Conservation (phyloP, 2,113 vertebrate species). For the Micronycteris hirsuta region DNA sequence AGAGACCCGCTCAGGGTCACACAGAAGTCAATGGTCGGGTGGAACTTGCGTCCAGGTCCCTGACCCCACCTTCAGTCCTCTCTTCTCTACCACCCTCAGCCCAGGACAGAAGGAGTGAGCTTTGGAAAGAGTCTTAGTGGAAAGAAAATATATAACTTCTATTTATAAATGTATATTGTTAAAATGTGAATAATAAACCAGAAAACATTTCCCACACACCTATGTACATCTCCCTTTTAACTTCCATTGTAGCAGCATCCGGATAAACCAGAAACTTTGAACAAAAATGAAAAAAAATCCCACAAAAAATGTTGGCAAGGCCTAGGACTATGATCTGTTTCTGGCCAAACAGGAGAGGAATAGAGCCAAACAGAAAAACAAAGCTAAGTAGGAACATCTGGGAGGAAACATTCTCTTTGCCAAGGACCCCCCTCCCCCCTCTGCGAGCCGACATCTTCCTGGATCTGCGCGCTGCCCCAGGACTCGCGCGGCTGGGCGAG, state of each 20-base stretch:
- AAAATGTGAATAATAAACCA: neutral
- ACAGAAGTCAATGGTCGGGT: neutral
- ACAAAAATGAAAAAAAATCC: neutral
- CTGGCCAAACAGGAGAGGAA: slow-evolving; percentile 21
- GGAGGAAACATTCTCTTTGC: neutral
- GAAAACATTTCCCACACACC: neutral
- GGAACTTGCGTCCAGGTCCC: neutral
- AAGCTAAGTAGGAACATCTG: slow-evolving; percentile 64
- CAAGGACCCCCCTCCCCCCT: neutral
- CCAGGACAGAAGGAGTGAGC: neutral
- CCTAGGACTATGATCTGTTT: neutral
- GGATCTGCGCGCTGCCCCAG: slow-evolving; percentile 77
- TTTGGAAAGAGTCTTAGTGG: neutral
- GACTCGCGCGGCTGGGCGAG: slow-evolving; percentile 56
- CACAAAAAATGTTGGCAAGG: slow-evolving; percentile 45
- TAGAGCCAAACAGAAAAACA: slow-evolving; percentile 44
- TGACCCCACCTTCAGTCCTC: neutral
- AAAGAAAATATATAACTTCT: neutral
- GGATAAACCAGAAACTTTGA: slow-evolving; percentile 23
- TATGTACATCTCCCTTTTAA: neutral
- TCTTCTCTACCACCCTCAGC: neutral
- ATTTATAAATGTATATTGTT: neutral
- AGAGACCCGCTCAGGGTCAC: neutral
- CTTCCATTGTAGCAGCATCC: neutral
- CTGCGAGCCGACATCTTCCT: slow-evolving; percentile 74